A percentile compares a stretch with the other conserved stretches of the same genome.
Evolutionary conservation across 2,797 vertebrate genomes (phyloP).

Genomic region (Hemitrygon akajei): DNA sequence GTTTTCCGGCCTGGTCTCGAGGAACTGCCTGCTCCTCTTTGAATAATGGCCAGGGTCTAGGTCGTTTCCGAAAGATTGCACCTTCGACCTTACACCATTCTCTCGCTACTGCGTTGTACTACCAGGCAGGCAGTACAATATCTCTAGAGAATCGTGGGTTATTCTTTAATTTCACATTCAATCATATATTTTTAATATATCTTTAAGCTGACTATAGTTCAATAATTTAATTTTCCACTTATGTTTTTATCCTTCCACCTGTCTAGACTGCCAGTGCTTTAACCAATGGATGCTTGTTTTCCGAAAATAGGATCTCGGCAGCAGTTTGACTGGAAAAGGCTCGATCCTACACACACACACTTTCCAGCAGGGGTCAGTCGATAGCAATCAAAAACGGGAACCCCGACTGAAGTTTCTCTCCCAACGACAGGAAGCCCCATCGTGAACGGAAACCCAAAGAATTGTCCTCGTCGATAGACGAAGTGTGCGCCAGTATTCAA

Average conservation of each 20-base stretch:
- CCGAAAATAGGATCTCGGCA: not conserved
- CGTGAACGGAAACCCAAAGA: not conserved
- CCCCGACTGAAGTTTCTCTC: not conserved
- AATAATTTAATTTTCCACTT: not conserved
- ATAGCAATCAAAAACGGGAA: not conserved
- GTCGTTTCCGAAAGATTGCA: not conserved
- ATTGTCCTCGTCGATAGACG: not conserved
- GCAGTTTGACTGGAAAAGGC: not conserved
- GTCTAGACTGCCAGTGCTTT: not conserved
- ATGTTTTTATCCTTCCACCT: not conserved
- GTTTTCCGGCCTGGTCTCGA: not conserved
- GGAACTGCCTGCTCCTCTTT: not conserved
- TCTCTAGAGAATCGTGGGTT: no score
- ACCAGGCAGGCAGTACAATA: no score
- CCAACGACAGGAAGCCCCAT: not conserved
- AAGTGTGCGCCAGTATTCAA: not conserved
- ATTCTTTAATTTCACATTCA: not conserved
- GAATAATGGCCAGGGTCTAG: not conserved
- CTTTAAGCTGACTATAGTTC: not conserved
- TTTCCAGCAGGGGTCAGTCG: slow-evolving; percentile 17
- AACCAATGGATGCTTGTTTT: not conserved
- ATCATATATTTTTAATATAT: not conserved
- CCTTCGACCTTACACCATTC: not conserved
- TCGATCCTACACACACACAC: not conserved
- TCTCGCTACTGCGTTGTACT: not conserved